Percentiles rank a stretch among this genome's conserved stretches.
phyloP scores from a whole-genome alignment of 2,797 vertebrate species.

The Darevskia nairensis region DNA sequence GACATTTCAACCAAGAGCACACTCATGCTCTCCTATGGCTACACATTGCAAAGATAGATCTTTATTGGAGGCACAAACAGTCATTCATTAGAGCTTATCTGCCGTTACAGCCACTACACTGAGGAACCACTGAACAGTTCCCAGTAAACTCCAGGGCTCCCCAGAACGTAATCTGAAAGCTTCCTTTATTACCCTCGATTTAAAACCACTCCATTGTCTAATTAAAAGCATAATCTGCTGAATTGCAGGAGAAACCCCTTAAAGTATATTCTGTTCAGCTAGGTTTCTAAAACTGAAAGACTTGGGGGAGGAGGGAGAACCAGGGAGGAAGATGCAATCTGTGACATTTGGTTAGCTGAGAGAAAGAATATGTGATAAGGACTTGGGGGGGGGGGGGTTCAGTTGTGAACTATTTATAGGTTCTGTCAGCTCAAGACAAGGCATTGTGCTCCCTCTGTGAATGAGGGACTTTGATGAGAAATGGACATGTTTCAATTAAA shows the following conservation, averaged over 20 bases:
- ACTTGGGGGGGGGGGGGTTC: neutral
- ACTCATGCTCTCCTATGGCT: neutral
- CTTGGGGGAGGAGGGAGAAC: neutral
- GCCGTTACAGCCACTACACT: neutral
- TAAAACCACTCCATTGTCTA: neutral
- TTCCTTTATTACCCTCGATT: neutral
- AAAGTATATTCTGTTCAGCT: neutral
- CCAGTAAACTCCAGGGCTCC: neutral
- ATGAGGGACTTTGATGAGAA: too few relatives aligned
- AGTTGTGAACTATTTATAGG: neutral
- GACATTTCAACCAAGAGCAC: neutral
- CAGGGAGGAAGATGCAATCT: neutral
- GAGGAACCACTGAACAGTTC: neutral
- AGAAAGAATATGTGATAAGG: neutral
- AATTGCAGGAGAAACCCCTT: neutral
- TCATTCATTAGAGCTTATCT: neutral
- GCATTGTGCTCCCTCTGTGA: neutral
- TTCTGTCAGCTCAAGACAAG: neutral
- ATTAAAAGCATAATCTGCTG: neutral
- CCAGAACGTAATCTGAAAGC: neutral
- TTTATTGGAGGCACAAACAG: too few relatives aligned
- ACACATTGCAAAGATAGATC: neutral
- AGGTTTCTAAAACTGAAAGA: neutral
- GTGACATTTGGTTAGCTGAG: neutral
- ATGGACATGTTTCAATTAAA: constrained; percentile 21